phyloP scores from a whole-genome alignment of 2,888 invertebrate species.

The Trichopoda pennipes region DNA sequence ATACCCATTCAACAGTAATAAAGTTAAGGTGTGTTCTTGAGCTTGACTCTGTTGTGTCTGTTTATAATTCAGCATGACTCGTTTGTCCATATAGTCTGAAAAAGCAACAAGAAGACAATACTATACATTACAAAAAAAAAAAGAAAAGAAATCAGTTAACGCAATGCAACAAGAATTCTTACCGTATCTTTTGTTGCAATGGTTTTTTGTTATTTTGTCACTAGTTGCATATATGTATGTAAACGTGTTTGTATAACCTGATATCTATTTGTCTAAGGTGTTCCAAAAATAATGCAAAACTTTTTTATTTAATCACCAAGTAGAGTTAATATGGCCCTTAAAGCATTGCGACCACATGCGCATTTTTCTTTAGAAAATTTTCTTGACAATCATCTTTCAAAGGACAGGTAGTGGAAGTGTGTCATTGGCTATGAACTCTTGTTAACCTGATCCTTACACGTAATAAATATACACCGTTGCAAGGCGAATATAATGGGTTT shows the following conservation, averaged over 20 bases:
- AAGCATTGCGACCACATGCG: too few species aligned
- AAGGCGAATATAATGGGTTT: too few species aligned
- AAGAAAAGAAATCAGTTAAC: conserved; percentile 64
- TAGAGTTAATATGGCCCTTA: too few species aligned
- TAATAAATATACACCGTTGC: too few species aligned
- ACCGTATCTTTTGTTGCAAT: conserved; percentile 28
- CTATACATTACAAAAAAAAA: conserved; percentile 1
- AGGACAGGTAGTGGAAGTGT: too few species aligned
- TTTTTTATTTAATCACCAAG: too few species aligned
- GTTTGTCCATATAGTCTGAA: conserved; percentile 42
- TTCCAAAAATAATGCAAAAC: too few species aligned
- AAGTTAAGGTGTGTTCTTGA: conserved; percentile 79
- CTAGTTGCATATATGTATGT: conserved; percentile 13
- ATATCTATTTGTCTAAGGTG: neutral
- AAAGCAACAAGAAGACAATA: conserved; percentile 1
- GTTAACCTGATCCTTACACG: too few species aligned
- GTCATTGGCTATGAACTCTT: too few species aligned
- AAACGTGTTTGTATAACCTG: neutral
- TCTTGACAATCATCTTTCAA: too few species aligned
- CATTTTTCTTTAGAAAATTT: too few species aligned
- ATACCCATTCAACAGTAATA: conserved; percentile 60
- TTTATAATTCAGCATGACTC: conserved; percentile 41
- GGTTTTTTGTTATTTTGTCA: conserved; percentile 24
- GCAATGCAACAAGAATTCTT: conserved; percentile 64
- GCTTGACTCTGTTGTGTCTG: conserved; percentile 74